Evolutionary conservation across 2,888 invertebrate species (phyloP), one percentile per base, ranked within the genome.

Genomic region (Eulithis prunata): DNA sequence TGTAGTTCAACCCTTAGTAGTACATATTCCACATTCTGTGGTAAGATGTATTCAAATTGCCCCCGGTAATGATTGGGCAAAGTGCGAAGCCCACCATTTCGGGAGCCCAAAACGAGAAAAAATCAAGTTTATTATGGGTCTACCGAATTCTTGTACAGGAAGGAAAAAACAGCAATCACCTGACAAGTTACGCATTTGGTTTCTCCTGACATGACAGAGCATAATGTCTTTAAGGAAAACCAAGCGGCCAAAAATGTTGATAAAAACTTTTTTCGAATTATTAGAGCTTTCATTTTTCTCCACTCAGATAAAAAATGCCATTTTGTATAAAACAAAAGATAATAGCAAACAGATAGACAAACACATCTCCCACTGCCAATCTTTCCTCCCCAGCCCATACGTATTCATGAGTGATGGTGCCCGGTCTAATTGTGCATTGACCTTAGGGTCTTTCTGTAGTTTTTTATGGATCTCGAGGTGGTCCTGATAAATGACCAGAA

Each of bases 1-100:
- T 57, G 57, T 38, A 49, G 57, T 36, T 28, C 3, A 46, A 36
- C 46, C 56, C 28, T 28, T 43, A 12, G 43, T 41, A 56, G 62
- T 45, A 56, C 6, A n/a, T 54, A 12, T 41, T 41, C 13, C 7
- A 51, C 13, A 55, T 52, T 46, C 56, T 55, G 58, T 58, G 56
- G 59, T 74, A 79, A 78, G 77, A 75, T 71, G 77, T 80, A 86
- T 85, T 83, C 82, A 88, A 89, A 88, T 87, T 86, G 79, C 71
- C 74, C 49, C 21, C 59, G 60, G 62, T 74, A 78, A 81, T 84
- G 84, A 82, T 77, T 75, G 80, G 77, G 66, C 78, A 75, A 82
- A 86, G 86, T 85, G 88, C 83, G 83, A 86, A 82, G 78, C 81
- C 83, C 81, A 82, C 86, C 82, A 86, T 83, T 86, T 84, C 83